A percentile compares a stretch with the other conserved stretches of the same genome.
Conservation (phyloP, 2,888 invertebrate species). For the Polia nebulosa region DNA sequence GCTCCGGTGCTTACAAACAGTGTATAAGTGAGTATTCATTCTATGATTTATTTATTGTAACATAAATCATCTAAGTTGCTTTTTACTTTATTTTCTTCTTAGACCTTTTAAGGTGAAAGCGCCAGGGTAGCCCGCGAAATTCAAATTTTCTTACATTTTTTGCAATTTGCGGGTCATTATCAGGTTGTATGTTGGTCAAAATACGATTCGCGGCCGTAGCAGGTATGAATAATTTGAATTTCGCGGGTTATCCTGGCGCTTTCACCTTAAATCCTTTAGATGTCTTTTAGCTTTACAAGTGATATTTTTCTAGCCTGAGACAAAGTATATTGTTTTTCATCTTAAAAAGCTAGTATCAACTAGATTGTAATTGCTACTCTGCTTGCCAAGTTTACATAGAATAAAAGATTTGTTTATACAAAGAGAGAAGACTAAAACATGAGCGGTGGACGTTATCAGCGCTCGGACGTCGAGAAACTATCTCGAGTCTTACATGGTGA, state of each 20-base stretch:
- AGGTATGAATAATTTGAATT: too few relatives aligned
- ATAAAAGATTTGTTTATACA: neutral
- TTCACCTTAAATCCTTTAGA: too few relatives aligned
- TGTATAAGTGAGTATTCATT: constrained; percentile 79
- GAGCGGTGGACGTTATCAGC: neutral
- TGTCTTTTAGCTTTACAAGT: neutral
- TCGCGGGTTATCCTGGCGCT: too few relatives aligned
- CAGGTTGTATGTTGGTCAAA: too few relatives aligned
- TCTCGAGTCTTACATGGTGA: too few relatives aligned
- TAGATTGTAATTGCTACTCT: neutral
- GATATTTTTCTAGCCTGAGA: neutral
- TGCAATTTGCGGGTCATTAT: too few relatives aligned
- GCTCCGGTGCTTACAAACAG: constrained; percentile 81
- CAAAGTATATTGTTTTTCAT: neutral
- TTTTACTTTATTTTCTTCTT: neutral
- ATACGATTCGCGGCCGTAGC: too few relatives aligned
- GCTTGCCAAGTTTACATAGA: neutral
- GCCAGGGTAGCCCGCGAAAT: too few relatives aligned
- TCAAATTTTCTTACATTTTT: too few relatives aligned
- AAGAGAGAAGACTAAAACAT: neutral
- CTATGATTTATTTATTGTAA: neutral
- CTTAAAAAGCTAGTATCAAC: neutral
- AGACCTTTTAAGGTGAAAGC: too few relatives aligned
- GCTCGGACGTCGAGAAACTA: too few relatives aligned
- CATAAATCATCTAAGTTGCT: neutral